Percentiles rank a stretch among this genome's conserved stretches.
phyloP scores from a whole-genome alignment of 2,113 vertebrate genomes.

The Jacana jacana region DNA sequence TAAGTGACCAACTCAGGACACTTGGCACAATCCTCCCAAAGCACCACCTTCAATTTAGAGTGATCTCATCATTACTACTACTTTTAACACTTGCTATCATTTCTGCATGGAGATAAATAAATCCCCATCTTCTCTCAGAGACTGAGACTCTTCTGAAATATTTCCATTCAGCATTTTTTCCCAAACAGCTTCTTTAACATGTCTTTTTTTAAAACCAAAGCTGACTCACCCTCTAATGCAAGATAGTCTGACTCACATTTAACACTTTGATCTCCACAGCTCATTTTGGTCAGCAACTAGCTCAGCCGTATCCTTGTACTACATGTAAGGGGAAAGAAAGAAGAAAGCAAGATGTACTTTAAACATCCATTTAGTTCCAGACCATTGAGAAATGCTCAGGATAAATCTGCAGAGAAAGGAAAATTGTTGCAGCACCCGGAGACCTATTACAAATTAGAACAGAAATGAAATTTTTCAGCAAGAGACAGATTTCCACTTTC shows the following conservation, averaged over 20 bases:
- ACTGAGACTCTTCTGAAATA: slow-evolving; percentile 18
- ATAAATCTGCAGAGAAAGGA: slow-evolving; percentile 22
- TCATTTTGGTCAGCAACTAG: not conserved
- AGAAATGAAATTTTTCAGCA: slow-evolving; percentile 42
- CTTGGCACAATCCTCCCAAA: not conserved
- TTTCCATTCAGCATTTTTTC: slow-evolving; percentile 75
- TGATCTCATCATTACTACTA: not conserved
- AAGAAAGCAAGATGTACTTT: not conserved
- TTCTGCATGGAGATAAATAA: slow-evolving; percentile 1
- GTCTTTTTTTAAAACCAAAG: slow-evolving; percentile 37
- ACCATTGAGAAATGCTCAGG: not conserved
- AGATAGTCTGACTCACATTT: slow-evolving; percentile 71
- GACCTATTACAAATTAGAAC: slow-evolving; percentile 7
- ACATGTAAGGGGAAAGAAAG: not conserved
- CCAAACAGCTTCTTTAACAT: slow-evolving; percentile 51
- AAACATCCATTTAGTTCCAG: not conserved
- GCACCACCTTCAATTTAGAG: not conserved
- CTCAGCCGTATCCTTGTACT: not conserved
- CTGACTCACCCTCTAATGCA: slow-evolving; percentile 70
- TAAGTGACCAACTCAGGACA: not conserved
- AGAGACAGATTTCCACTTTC: slow-evolving; percentile 27
- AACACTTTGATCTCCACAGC: slow-evolving; percentile 36
- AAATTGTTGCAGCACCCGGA: slow-evolving; percentile 4
- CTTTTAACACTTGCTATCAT: not conserved
- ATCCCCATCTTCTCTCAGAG: not conserved